Base-by-base conservation (phyloP, 2,888 invertebrate species). In the Prosapia bicincta region DNA sequence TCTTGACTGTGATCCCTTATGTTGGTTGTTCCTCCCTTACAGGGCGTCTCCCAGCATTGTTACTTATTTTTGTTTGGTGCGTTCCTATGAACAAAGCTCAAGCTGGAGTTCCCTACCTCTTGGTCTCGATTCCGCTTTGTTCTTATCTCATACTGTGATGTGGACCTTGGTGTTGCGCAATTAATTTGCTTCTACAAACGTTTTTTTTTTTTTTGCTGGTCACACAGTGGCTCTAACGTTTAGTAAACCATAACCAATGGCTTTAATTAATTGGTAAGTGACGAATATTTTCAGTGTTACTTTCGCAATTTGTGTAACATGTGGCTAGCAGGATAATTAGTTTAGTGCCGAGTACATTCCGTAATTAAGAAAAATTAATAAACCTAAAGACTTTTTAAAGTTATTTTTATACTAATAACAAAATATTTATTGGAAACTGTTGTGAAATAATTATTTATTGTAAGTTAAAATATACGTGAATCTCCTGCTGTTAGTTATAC, bases 391-490 rank as follows among this genome's bases (percentile, higher is more conserved):
- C 76, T 76, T 76, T 69, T 69, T 75, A 77, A 80, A 78, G 78
- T 79, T 80, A 78, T 80, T 80, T 79, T 79, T 79, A 78, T 79
- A 79, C 79, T 78, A 79, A 78, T 78, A 78, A 74, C 68, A 76
- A 71, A n/a, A 54, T 70, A 66, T 76, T 71, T 66, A 75, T 75
- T 38, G 69, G 69, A 71, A 66, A 71, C 69, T 74, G 69, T 74
- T 74, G 65, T 74, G 70, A 69, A 66, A 54, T 23, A 54, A 69
- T 70, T 69, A 74, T 74, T 74, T 69, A 74, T 74, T 74, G 74
- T 74, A 74, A 30, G 69, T 74, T 72, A 26, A 25, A 66, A 67
- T 67, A 26, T 67, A 54, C 20, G 54, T 54, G 20, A 54, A 54
- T 20, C 54, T 54, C 20, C 20, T 20, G n/a, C 54, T 54, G 54